phyloP scores from a whole-genome alignment of 2,888 invertebrate species.

The Perdita meconis region DNA sequence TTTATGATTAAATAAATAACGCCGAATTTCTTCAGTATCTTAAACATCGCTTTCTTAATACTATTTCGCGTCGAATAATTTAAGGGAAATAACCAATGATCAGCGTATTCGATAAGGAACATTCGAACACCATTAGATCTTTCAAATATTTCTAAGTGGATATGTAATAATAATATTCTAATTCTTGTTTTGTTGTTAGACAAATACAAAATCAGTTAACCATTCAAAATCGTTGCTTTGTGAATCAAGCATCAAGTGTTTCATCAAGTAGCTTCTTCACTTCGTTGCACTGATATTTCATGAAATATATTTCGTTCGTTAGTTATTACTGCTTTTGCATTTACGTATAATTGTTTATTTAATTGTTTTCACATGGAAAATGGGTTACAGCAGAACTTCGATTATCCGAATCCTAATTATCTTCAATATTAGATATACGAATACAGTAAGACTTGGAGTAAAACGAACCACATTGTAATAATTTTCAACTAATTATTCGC shows the following conservation, averaged over 20 bases:
- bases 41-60: background rate
- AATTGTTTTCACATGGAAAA: background rate
- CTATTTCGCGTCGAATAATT: background rate
- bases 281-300: background rate
- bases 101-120: slow-evolving; percentile 15
- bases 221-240: slow-evolving; percentile 8
- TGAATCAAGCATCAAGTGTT: slow-evolving; percentile 18
- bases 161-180: slow-evolving; percentile 4
- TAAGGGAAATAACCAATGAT: slow-evolving; percentile 30
- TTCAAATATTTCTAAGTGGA: slow-evolving; percentile 21
- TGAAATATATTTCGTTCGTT: slow-evolving; percentile 9
- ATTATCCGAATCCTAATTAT: too few species aligned
- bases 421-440: too few species aligned
- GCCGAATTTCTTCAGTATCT: background rate
- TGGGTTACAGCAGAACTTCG: too few species aligned
- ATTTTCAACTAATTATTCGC: too few species aligned
- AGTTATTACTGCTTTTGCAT: slow-evolving; percentile 10
- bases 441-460: too few species aligned
- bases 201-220: slow-evolving; percentile 26
- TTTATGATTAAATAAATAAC: background rate
- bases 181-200: slow-evolving; percentile 30
- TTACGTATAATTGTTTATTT: slow-evolving; percentile 22
- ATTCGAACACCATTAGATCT: slow-evolving; percentile 10
- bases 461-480: too few species aligned
- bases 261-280: slow-evolving; percentile 25